Evolutionary conservation across 2,888 invertebrate genomes (phyloP).

Genomic region (Archaeoteleia sp.): DNA sequence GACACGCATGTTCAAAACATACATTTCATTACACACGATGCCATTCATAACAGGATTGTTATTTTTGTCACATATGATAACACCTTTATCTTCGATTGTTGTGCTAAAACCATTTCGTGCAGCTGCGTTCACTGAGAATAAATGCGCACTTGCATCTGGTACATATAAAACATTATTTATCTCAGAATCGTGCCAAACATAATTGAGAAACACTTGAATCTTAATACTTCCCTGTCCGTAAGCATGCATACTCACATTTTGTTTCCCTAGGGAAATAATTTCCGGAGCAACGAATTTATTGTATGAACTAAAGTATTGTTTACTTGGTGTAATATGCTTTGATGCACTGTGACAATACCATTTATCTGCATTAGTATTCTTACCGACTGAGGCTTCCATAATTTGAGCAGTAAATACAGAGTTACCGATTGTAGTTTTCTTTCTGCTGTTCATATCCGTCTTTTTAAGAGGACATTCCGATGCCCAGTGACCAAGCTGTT

Average conservation of each 20-base stretch:
- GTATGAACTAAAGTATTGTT: slow-evolving; percentile 21
- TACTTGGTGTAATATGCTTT: no score
- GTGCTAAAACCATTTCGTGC: slow-evolving; percentile 11
- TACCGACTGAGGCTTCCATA: slow-evolving; percentile 4
- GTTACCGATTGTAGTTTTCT: background rate
- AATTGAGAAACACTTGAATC: slow-evolving; percentile 8
- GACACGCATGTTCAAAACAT: slow-evolving; percentile 18
- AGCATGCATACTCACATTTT: slow-evolving; percentile 8
- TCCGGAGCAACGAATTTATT: slow-evolving; percentile 10
- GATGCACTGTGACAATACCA: slow-evolving; percentile 42
- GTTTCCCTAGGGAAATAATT: slow-evolving; percentile 27
- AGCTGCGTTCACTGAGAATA: slow-evolving; percentile 28
- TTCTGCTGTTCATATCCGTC: slow-evolving; percentile 1
- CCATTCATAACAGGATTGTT: slow-evolving; percentile 5
- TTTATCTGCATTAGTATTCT: slow-evolving; percentile 8
- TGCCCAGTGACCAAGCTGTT: slow-evolving; percentile 19
- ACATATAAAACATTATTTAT: slow-evolving; percentile 37
- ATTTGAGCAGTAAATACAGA: slow-evolving; percentile 5
- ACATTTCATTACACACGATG: slow-evolving; percentile 1
- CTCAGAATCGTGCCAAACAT: slow-evolving; percentile 11
- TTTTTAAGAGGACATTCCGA: slow-evolving; percentile 14
- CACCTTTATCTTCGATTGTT: slow-evolving; percentile 12
- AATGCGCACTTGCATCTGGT: slow-evolving; percentile 24
- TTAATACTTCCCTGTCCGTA: slow-evolving; percentile 16
- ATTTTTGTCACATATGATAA: slow-evolving; percentile 1